Evolutionary conservation across 2,888 invertebrate genomes (phyloP).

Genomic region (Augochlorella aurata): DNA sequence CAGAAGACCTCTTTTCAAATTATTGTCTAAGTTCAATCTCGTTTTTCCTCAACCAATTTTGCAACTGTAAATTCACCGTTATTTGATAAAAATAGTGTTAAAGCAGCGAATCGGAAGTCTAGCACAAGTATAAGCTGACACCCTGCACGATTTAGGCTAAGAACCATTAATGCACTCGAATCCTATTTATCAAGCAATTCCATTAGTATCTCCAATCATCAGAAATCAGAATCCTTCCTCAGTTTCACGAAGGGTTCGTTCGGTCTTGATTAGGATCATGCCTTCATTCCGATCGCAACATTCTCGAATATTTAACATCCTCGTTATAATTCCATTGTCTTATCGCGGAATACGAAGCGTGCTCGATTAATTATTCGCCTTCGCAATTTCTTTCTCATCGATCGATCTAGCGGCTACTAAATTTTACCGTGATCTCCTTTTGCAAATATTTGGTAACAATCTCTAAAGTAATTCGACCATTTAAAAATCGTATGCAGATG

Average conservation of each 20-base stretch:
- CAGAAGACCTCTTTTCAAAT: too few relatives aligned
- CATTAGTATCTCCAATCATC: not conserved
- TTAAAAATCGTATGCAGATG: too few relatives aligned
- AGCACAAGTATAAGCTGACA: not conserved
- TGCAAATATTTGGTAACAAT: too few relatives aligned
- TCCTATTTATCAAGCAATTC: slow-evolving; percentile 1
- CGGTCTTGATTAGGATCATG: not conserved
- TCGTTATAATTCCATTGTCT: not conserved
- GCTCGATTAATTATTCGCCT: slow-evolving; percentile 21
- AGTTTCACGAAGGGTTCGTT: not conserved
- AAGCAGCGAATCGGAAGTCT: not conserved
- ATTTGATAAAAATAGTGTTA: too few relatives aligned
- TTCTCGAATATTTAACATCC: not conserved
- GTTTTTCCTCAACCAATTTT: too few relatives aligned
- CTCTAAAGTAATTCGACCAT: too few relatives aligned
- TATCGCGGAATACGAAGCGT: not conserved
- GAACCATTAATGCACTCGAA: slow-evolving; percentile 3
- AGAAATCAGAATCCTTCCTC: not conserved
- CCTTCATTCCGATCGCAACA: not conserved
- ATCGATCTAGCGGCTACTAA: too few relatives aligned
- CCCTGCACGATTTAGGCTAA: slow-evolving; percentile 3
- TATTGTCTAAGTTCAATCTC: too few relatives aligned
- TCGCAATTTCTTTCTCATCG: not conserved
- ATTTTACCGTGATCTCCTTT: too few relatives aligned
- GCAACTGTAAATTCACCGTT: too few relatives aligned